Base-by-base conservation (phyloP, 2,113 vertebrate genomes). In the Amblyopsis rosae region DNA sequence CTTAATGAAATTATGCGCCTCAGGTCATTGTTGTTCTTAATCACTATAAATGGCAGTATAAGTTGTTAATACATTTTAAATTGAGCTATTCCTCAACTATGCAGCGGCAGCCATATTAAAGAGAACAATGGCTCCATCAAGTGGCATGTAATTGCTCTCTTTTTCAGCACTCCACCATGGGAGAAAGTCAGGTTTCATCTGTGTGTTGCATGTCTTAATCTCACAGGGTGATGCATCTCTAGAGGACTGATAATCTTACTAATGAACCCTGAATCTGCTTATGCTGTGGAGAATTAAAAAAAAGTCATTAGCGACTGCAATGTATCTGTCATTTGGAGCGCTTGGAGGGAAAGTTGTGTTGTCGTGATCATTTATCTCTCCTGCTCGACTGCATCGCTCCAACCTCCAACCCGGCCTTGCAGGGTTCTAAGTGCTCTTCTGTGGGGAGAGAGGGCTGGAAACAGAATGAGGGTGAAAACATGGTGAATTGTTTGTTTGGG, bases 241-340 rank as follows among this genome's bases (percentile, higher is more conserved):
- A 74, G 80, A 79, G 76, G 83, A 88, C 83, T 81, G 71, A 87
- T 91, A 86, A 90, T 90, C 88, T 88, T 72, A 33, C 86, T 89
- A 89, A 90, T 89, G 86, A 90, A 87, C 81, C 84, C 63, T 75
- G 82, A 80, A 80, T 86, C 79, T 79, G 80, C 74, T 88, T 86
- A 81, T 86, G 86, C 83, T 84, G 75, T 45, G 72, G 61, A 83
- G 83, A 89, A 86, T 89, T 82, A 86, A 85, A 84, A 88, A 86
- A 82, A 88, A 85, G 84, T 85, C 72, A 86, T 90, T 90, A 90
- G 83, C 62, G 84, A 66, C 85, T 82, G 81, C 82, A 79, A 82
- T 82, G 83, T 88, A 78, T 91, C 80, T 90, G 87, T 91, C 87
- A 89, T 87, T 88, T 83, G 72, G 83, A 84, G 86, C 84, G 87